Evolutionary conservation across 2,888 invertebrate genomes (phyloP).

Genomic region (Synergus umbraculus): DNA sequence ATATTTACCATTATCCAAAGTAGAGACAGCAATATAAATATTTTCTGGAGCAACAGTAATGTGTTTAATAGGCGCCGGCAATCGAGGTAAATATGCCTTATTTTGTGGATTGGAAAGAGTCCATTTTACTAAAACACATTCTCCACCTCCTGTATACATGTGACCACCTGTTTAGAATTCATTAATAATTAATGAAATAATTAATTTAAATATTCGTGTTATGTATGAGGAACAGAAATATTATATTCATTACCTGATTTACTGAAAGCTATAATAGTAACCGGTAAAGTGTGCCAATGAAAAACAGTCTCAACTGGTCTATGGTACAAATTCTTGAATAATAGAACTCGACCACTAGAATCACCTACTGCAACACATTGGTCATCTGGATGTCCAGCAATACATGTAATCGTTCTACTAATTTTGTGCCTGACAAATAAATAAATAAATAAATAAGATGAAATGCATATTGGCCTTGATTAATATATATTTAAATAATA

Average conservation of each 20-base stretch:
- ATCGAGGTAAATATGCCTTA: constrained; percentile 83
- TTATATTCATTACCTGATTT: constrained; percentile 66
- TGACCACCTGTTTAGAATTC: constrained; percentile 79
- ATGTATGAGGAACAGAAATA: too few species aligned
- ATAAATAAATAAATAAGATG: constrained; percentile 21
- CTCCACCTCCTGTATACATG: constrained; percentile 88
- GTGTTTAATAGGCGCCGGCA: constrained; percentile 84
- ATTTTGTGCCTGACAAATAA: constrained; percentile 59
- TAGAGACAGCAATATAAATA: constrained; percentile 82
- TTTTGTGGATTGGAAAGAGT: constrained; percentile 78
- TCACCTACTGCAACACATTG: constrained; percentile 85
- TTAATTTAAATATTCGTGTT: neutral
- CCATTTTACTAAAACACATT: constrained; percentile 90
- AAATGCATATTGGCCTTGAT: neutral
- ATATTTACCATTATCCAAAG: constrained; percentile 83
- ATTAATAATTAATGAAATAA: constrained; percentile 39
- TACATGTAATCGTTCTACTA: constrained; percentile 80
- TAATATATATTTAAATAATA: constrained; percentile 17
- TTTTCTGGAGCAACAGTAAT: constrained; percentile 82
- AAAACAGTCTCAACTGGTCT: constrained; percentile 78
- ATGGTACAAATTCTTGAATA: constrained; percentile 80
- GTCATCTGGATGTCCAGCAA: constrained; percentile 84
- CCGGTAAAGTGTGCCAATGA: constrained; percentile 89
- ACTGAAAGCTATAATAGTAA: constrained; percentile 84
- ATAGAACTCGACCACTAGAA: constrained; percentile 81